A percentile compares a stretch with the other conserved stretches of the same genome.
Conservation (phyloP, 1,140 invertebrate genomes). For the Pseudomyrmex cubaensis region DNA sequence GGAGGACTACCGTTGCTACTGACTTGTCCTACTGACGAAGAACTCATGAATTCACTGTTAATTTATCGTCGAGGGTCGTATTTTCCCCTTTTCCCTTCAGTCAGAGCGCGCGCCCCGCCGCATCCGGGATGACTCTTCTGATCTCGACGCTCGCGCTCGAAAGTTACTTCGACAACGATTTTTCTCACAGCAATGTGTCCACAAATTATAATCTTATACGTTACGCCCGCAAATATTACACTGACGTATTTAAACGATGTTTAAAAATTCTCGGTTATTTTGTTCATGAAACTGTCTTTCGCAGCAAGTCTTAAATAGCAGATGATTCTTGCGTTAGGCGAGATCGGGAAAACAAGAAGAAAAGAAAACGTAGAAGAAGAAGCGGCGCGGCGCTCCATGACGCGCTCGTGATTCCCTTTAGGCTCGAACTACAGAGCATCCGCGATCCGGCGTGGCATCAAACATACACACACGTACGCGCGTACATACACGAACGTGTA, state of each 20-base stretch:
- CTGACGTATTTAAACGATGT: too few relatives aligned
- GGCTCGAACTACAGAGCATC: constrained; percentile 71
- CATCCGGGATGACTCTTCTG: constrained; percentile 56
- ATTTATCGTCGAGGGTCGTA: constrained; percentile 66
- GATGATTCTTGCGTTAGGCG: constrained; percentile 40
- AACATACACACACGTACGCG: constrained; percentile 63
- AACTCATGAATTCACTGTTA: constrained; percentile 72
- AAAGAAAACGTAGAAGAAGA: background rate
- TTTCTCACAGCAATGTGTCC: too few relatives aligned
- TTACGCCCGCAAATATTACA: too few relatives aligned
- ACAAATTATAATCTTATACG: too few relatives aligned
- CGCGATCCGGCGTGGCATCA: constrained; percentile 76
- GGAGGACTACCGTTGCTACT: constrained; percentile 73
- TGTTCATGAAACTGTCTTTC: constrained; percentile 31
- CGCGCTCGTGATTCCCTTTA: constrained; percentile 81
- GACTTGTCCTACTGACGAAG: constrained; percentile 59
- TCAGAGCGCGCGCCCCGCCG: background rate
- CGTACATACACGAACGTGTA: constrained; percentile 17
- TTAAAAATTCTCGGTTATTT: background rate
- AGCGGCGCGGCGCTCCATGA: constrained; percentile 51
- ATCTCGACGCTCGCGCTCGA: background rate
- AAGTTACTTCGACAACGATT: too few relatives aligned
- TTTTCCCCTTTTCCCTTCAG: constrained; percentile 23
- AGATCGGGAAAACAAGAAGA: constrained; percentile 1
- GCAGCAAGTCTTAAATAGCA: constrained; percentile 44